Evolutionary conservation across 2,113 vertebrate species (phyloP).

Genomic region (Bubo bubo): DNA sequence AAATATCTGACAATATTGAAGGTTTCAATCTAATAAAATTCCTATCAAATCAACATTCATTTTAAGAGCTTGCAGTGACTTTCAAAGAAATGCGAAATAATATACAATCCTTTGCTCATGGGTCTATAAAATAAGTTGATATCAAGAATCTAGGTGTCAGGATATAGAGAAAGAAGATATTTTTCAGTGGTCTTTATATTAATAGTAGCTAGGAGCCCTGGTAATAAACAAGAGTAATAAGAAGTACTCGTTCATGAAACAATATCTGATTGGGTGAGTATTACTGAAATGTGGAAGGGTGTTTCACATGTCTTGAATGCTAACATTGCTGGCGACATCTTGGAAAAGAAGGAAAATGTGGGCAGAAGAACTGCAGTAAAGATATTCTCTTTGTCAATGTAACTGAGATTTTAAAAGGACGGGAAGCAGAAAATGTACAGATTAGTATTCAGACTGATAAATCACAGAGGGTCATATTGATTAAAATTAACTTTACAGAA

Average conservation of each 20-base stretch:
- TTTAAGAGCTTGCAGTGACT: background rate
- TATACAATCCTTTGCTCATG: background rate
- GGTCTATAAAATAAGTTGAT: background rate
- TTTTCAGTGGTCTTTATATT: background rate
- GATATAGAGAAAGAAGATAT: background rate
- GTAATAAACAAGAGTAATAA: background rate
- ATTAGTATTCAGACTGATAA: background rate
- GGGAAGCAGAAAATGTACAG: background rate
- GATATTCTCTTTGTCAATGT: background rate
- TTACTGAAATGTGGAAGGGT: background rate
- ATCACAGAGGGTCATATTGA: background rate
- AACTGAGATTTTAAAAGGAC: background rate
- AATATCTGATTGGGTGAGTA: background rate
- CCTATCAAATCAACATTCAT: background rate
- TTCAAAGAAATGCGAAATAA: background rate
- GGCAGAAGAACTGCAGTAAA: background rate
- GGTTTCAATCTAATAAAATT: background rate
- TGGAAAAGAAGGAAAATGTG: background rate
- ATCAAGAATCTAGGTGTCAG: background rate
- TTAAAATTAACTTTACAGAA: background rate
- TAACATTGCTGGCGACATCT: background rate
- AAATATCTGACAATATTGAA: background rate
- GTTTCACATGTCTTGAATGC: background rate
- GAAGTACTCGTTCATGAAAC: background rate
- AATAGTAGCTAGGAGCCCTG: background rate